Evolutionary conservation across 2,888 invertebrate genomes (phyloP), one percentile per base, ranked within the genome.

Genomic region (Drosophila ustulata): DNA sequence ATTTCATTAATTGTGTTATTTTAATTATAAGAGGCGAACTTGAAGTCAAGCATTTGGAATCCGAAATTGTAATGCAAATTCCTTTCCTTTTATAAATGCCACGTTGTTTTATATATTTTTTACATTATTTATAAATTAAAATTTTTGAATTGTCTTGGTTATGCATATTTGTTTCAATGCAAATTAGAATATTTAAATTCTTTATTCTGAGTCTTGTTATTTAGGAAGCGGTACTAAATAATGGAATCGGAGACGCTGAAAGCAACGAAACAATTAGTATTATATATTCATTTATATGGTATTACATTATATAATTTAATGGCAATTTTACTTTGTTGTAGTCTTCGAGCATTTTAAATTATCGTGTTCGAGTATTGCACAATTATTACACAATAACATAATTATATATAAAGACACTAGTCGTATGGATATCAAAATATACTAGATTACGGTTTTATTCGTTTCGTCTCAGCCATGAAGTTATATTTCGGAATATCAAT

Each of bases 371-470:
- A 18, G 13, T 7, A 47, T 77, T 77, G 72, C 63, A 79, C 80
- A 75, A 79, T 57, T 47, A 50, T 66, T 76, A 58, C 56, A 74
- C 71, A 70, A 70, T 64, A 23, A 39, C 13, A 37, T 37, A 50
- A 25, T 23, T 26, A 50, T 11, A 32, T 41, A 34, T 51, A 43
- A 9, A 32, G 8, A 32, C 9, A 32, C 9, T 9, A 32, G 9
- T 8, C 9, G 32, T 9, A 32, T 32, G 9, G 1, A 9, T 32
- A 3, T 32, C 4, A n/a, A 37, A 37, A 37, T n/a, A n/a, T 11
- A 11, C 11, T 37, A 4, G 37, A 37, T 37, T 37, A 37, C 37
- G 34, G 34, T n/a, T 37, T 11, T 37, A 5, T 11, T 37, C n/a
- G n/a, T n/a, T 37, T 37, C 11, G 5, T 37, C 11, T 37, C 37